These are phyloP conservation scores for Taenaris catops DNA, from an alignment of 2,888 invertebrate species.

Conservation along the genomic window DNA sequence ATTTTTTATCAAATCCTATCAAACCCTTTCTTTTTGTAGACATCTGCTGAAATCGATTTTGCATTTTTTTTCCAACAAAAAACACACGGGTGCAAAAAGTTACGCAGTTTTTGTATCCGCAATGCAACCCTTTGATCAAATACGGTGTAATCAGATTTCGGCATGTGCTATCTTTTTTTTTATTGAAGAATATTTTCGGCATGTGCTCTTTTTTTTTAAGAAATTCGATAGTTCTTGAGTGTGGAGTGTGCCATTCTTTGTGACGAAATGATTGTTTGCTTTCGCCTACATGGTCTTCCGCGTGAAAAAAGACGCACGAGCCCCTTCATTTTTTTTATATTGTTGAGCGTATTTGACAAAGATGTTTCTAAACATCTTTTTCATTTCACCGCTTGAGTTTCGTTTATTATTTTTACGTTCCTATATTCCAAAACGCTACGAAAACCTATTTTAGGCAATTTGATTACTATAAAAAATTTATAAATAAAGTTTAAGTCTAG, in stretches of 20 bases:
- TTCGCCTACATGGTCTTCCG: slow-evolving; percentile 64
- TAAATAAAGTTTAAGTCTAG: too few species aligned
- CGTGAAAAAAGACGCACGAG: slow-evolving; percentile 68
- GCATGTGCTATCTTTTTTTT: slow-evolving; percentile 70
- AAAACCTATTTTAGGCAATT: too few species aligned
- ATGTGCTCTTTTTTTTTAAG: slow-evolving; percentile 62
- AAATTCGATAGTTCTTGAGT: slow-evolving; percentile 71
- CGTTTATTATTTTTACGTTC: too few species aligned
- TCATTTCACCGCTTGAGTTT: too few species aligned
- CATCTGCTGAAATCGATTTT: slow-evolving; percentile 78
- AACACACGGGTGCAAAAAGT: slow-evolving; percentile 64
- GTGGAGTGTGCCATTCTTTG: slow-evolving; percentile 70
- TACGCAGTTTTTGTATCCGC: slow-evolving; percentile 55
- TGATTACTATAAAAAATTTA: too few species aligned
- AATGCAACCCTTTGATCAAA: slow-evolving; percentile 75
- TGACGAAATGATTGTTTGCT: slow-evolving; percentile 66
- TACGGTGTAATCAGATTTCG: slow-evolving; percentile 75
- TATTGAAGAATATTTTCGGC: slow-evolving; percentile 47
- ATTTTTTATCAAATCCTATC: slow-evolving; percentile 58
- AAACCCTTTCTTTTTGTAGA: slow-evolving; percentile 74
- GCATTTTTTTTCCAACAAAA: slow-evolving; percentile 67
- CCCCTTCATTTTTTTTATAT: slow-evolving; percentile 42
- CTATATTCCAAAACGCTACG: too few species aligned
- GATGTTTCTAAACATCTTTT: slow-evolving; percentile 37
- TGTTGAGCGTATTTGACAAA: slow-evolving; percentile 30